Conservation (phyloP, 1,140 invertebrate species). For the Philopotamus ludificatus region DNA sequence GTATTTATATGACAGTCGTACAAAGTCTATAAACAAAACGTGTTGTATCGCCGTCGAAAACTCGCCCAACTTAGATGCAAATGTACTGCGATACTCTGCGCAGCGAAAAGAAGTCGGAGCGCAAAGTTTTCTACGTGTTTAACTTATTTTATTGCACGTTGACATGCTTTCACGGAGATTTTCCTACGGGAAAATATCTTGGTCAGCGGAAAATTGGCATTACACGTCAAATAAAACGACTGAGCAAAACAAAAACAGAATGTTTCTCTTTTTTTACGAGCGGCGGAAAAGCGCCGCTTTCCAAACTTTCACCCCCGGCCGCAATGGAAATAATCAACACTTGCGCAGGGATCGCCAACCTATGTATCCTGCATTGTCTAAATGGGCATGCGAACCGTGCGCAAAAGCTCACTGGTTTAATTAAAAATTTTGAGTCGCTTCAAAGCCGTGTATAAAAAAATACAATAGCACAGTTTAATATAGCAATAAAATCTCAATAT, state of each 20-base stretch:
- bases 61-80: neutral
- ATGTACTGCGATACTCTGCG: neutral
- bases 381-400: too few species aligned
- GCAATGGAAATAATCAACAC: neutral
- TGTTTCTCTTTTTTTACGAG: conserved; percentile 3
- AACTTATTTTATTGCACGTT: conserved; percentile 9
- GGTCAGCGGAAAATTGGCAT: conserved; percentile 10
- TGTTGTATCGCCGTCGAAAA: too few species aligned
- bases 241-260: neutral
- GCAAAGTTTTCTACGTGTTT: neutral
- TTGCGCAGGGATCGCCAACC: too few species aligned
- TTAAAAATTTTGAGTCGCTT: too few species aligned
- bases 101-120: neutral
- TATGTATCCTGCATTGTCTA: too few species aligned
- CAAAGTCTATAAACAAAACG: too few species aligned
- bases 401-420: too few species aligned
- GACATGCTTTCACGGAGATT: conserved; percentile 5
- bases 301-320: neutral
- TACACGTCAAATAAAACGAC: conserved; percentile 6
- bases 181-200: neutral
- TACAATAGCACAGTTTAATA: too few species aligned
- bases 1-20: too few species aligned
- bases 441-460: too few species aligned
- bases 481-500: too few species aligned
- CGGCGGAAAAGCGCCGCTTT: neutral